Evolutionary conservation across 2,113 vertebrate genomes (phyloP), one percentile per base, ranked within the genome.

Genomic region (Austrofundulus limnaeus): DNA sequence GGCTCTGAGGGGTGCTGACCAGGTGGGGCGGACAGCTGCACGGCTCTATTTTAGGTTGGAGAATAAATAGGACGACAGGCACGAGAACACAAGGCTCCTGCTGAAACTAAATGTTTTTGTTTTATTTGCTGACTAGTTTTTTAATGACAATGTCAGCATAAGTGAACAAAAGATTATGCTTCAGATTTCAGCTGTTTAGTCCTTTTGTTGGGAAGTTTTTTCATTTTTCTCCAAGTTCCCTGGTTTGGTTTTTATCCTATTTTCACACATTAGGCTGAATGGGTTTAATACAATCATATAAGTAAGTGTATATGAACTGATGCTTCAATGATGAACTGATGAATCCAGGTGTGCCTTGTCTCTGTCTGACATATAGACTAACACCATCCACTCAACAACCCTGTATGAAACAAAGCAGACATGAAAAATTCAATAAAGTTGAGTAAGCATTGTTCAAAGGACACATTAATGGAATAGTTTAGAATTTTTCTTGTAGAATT

Each of bases 1-100:
- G 72, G 66, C 43, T 50, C 1, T 70, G 78, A 70, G 25, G 67
- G 70, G 45, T 66, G 66, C 34, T 31, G 60, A 48, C 51, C 81
- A 85, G 85, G 87, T 88, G 74, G 68, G 20, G 49, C 39, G 65
- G 78, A 82, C 87, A 82, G 88, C 85, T 90, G 87, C 52, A 9
- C 2, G 11, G 13, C 51, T 85, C 82, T 89, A 85, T 89, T 84
- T 87, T 71, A 63, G 82, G 70, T 80, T n/a, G 72, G 62, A 80
- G 85, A 75, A 83, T 28, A 82, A 86, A 64, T 39, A 77, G 70
- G 61, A 58, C 9, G 2, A 43, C 63, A 63, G 85, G 38, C 74
- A 21, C 69, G 51, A 45, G 46, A 58, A 74, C 28, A 21, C 19
- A n/a, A 15, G 48, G 21, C 51, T 31, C 41, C 25, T 7, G 1